phyloP scores from a whole-genome alignment of 2,888 invertebrate genomes.

The Linnaemya tessellans region DNA sequence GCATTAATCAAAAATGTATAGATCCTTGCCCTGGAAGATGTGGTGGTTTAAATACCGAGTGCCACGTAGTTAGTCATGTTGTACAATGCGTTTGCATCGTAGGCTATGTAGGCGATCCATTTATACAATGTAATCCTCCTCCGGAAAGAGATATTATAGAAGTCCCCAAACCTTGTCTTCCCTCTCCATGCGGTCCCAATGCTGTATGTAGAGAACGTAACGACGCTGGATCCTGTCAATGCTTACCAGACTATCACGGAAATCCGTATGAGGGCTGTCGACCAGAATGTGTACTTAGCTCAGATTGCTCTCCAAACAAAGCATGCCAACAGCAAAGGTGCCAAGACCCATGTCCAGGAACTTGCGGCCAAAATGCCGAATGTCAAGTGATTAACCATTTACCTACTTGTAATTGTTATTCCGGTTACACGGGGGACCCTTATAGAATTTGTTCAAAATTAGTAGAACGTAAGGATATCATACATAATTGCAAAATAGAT shows the following conservation, averaged over 20 bases:
- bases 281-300: conserved; percentile 89
- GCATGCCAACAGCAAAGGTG: conserved; percentile 90
- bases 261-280: conserved; percentile 91
- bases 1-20: conserved; percentile 90
- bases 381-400: conserved; percentile 90
- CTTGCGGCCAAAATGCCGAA: conserved; percentile 89
- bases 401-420: conserved; percentile 88
- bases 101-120: conserved; percentile 91
- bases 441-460: conserved; percentile 86
- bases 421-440: conserved; percentile 90
- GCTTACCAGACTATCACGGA: conserved; percentile 89
- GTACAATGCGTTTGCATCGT: conserved; percentile 88
- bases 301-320: conserved; percentile 88
- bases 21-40: conserved; percentile 90
- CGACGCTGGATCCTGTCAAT: conserved; percentile 88
- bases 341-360: conserved; percentile 90
- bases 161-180: conserved; percentile 85
- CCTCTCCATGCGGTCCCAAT: conserved; percentile 88
- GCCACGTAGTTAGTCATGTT: conserved; percentile 90
- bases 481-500: conserved; percentile 56
- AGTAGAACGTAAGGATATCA: conserved; percentile 84
- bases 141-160: conserved; percentile 81
- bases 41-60: conserved; percentile 90
- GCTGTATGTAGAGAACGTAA: conserved; percentile 88
- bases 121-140: conserved; percentile 85